Conservation (phyloP, 92 coral and sea anemone genomes). For the Anthopleura xanthogrammica region DNA sequence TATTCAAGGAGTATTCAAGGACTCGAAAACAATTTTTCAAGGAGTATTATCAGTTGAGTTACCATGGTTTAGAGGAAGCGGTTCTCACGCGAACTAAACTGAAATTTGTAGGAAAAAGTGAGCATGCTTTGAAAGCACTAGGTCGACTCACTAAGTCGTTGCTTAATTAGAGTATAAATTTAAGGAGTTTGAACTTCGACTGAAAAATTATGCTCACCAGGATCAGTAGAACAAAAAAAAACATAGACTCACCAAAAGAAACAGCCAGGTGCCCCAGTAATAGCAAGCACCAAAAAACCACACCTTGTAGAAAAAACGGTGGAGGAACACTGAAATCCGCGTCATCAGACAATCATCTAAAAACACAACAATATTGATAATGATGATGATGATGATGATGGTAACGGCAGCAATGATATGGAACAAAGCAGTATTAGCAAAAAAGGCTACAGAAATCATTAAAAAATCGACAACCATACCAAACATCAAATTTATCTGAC, state of each 20-base stretch:
- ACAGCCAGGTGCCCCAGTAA: conserved; percentile 98
- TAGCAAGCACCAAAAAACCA: conserved; percentile 99
- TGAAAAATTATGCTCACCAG: no score
- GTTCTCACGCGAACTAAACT: no score
- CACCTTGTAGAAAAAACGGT: conserved; percentile 94
- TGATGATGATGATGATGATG: not conserved
- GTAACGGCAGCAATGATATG: not conserved
- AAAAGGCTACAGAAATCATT: not conserved
- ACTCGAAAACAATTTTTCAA: no score
- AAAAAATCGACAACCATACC: not conserved
- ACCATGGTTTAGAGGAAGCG: no score
- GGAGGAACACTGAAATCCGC: conserved; percentile 81
- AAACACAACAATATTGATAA: not conserved
- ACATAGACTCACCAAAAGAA: conserved; percentile 58
- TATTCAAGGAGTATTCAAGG: no score
- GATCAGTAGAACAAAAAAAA: not conserved
- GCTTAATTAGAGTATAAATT: no score
- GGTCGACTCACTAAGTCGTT: no score
- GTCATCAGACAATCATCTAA: conserved; percentile 81
- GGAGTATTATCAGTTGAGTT: no score
- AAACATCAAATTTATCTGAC: no score
- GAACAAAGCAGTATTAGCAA: not conserved
- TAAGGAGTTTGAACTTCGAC: no score
- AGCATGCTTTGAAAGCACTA: no score
- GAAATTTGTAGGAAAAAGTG: no score